These are phyloP conservation scores for Cariama cristata DNA, from an alignment of 2,113 vertebrate species.

Conservation along the genomic window DNA sequence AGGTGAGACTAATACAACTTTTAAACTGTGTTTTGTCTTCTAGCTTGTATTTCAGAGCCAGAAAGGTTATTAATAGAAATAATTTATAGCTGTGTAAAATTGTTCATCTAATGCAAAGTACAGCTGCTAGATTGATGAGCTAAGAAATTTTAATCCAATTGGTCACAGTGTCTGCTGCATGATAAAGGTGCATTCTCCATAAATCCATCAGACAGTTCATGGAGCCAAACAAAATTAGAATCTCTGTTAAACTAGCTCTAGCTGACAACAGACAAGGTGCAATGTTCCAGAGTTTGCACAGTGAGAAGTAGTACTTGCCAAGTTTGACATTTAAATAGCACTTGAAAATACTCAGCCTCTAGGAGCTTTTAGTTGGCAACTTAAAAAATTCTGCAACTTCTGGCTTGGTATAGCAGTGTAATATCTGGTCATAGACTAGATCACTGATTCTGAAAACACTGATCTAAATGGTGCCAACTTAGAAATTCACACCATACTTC, in stretches of 20 bases:
- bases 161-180: not conserved
- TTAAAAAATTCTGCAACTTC: not conserved
- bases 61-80: not conserved
- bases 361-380: not conserved
- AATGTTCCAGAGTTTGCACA: not conserved
- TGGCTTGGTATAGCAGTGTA: not conserved
- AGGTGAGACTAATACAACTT: constrained; percentile 77
- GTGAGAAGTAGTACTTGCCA: constrained; percentile 12
- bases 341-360: not conserved
- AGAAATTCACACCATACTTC: not conserved
- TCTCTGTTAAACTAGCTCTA: not conserved
- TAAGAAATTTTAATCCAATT: constrained; percentile 10
- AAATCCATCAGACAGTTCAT: constrained; percentile 14
- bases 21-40: not conserved
- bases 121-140: not conserved
- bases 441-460: not conserved
- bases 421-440: not conserved
- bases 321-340: not conserved
- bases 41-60: not conserved
- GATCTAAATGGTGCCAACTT: not conserved
- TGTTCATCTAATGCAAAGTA: not conserved
- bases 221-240: constrained; percentile 31
- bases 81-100: not conserved
- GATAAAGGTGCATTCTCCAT: not conserved
- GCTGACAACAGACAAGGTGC: not conserved